These are phyloP conservation scores for Papilio machaon DNA, from an alignment of 1,140 invertebrate species.

Conservation along the genomic window DNA sequence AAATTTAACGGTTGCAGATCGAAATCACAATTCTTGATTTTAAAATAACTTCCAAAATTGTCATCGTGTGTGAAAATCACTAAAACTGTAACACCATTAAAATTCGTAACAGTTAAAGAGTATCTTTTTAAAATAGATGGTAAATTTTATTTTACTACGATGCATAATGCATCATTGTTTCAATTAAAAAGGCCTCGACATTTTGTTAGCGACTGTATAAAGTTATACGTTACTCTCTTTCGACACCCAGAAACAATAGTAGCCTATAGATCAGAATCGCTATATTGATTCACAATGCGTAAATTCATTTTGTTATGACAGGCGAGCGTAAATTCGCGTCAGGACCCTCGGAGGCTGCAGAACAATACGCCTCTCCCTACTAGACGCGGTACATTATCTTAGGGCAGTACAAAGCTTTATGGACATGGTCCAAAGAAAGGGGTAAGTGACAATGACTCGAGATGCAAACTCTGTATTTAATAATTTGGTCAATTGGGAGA, in stretches of 20 bases:
- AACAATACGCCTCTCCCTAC: conserved; percentile 73
- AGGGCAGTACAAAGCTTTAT: conserved; percentile 63
- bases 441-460: conserved; percentile 63
- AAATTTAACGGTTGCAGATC: conserved; percentile 42
- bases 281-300: conserved; percentile 81
- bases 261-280: conserved; percentile 71
- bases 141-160: not conserved
- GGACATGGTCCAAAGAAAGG: conserved; percentile 71
- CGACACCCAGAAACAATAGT: conserved; percentile 75
- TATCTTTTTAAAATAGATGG: not conserved
- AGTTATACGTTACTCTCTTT: conserved; percentile 66
- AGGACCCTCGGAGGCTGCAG: conserved; percentile 77
- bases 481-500: conserved; percentile 65
- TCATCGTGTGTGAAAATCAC: not conserved
- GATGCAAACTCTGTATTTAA: conserved; percentile 72
- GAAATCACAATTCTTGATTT: not conserved
- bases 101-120: not conserved
- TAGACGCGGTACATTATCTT: conserved; percentile 73
- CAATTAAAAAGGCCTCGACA: conserved; percentile 59
- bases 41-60: not conserved
- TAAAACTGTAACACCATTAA: not conserved
- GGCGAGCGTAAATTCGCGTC: conserved; percentile 77
- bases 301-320: conserved; percentile 81
- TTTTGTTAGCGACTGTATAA: conserved; percentile 62
- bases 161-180: conserved; percentile 58